A percentile compares a stretch with the other conserved stretches of the same genome.
These are phyloP conservation scores for Drosophila equinoxialis DNA, from an alignment of 1,140 invertebrate genomes.

Conservation along the genomic window DNA sequence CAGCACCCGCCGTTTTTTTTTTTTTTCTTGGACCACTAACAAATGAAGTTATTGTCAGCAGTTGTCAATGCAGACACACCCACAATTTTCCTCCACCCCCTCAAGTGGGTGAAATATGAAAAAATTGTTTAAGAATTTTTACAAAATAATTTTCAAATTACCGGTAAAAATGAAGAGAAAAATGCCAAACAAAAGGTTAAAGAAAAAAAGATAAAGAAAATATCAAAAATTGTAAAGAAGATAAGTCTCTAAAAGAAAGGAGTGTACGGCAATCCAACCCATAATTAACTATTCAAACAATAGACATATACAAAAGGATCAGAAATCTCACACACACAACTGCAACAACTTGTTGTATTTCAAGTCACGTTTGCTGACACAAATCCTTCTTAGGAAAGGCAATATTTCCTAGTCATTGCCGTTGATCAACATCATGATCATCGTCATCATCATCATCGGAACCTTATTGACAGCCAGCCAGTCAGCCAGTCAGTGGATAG, in stretches of 20 bases:
- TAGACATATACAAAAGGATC: constrained; percentile 74
- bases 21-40: constrained; percentile 25
- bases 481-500: constrained; percentile 16
- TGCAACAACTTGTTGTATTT: constrained; percentile 62
- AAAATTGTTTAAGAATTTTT: constrained; percentile 43
- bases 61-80: constrained; percentile 74
- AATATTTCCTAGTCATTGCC: constrained; percentile 77
- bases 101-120: constrained; percentile 36
- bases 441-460: constrained; percentile 42
- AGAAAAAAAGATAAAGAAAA: constrained; percentile 60
- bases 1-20: constrained; percentile 35
- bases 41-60: constrained; percentile 79
- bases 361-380: constrained; percentile 79
- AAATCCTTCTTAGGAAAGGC: constrained; percentile 80
- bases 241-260: constrained; percentile 64
- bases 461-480: constrained; percentile 55
- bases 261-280: constrained; percentile 77
- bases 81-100: constrained; percentile 10
- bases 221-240: constrained; percentile 31
- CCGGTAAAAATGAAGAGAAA: constrained; percentile 69
- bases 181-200: constrained; percentile 23
- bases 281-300: constrained; percentile 82
- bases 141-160: constrained; percentile 77
- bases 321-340: constrained; percentile 58
- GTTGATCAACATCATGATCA: constrained; percentile 64